Percentiles rank a stretch among this genome's conserved stretches.
phyloP scores from a whole-genome alignment of 1,140 invertebrate species.

The Caerostris extrusa region DNA sequence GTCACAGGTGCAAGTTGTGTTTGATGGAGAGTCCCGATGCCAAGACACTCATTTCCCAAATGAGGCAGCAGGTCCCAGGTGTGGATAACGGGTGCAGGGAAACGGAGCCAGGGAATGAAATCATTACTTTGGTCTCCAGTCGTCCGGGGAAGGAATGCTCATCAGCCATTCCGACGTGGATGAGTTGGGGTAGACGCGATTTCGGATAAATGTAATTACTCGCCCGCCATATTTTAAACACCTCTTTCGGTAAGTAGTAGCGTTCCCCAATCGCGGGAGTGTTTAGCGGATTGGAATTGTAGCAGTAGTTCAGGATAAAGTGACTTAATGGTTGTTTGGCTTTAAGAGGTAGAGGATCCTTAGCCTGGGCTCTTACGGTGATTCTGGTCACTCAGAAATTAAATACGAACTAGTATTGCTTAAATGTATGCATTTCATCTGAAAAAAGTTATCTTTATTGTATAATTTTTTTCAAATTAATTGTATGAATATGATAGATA shows the following conservation, averaged over 20 bases:
- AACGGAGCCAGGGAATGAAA: background rate
- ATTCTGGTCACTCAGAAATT: too few relatives aligned
- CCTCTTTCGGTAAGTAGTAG: background rate
- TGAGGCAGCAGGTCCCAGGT: background rate
- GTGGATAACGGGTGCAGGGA: slow-evolving; percentile 2
- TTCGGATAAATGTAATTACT: background rate
- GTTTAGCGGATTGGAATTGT: background rate
- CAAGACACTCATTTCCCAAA: slow-evolving; percentile 12
- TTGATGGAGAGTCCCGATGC: background rate
- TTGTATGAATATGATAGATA: too few relatives aligned
- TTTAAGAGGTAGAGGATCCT: background rate
- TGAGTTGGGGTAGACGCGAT: background rate
- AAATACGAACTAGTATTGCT: too few relatives aligned
- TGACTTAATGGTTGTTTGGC: background rate
- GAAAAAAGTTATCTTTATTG: too few relatives aligned
- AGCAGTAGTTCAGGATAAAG: background rate
- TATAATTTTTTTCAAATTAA: too few relatives aligned
- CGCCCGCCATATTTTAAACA: background rate
- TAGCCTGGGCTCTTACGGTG: too few relatives aligned
- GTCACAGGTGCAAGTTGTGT: background rate
- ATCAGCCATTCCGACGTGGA: background rate
- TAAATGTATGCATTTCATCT: too few relatives aligned
- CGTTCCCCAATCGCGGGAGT: background rate
- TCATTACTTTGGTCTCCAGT: background rate
- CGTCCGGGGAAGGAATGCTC: background rate